Evolutionary conservation across 1,140 invertebrate species (phyloP).

Genomic region (Plutomurus gul): DNA sequence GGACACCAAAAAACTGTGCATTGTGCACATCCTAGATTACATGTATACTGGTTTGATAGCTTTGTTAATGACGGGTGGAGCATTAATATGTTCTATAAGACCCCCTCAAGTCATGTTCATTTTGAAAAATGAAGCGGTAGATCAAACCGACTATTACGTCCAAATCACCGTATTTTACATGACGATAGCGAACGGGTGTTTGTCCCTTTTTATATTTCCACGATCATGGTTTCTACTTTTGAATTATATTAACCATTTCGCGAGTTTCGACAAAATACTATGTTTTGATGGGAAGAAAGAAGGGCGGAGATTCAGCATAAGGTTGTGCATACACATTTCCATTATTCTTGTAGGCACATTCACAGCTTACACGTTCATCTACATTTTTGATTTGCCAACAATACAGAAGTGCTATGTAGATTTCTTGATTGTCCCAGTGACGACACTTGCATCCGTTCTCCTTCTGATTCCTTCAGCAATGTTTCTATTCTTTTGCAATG

Average conservation of each 20-base stretch:
- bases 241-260: constrained; percentile 39
- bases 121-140: background rate
- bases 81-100: constrained; percentile 16
- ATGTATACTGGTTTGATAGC: constrained; percentile 26
- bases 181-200: constrained; percentile 5
- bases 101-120: background rate
- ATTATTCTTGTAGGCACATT: background rate
- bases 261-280: constrained; percentile 43
- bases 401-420: background rate
- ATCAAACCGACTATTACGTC: constrained; percentile 32
- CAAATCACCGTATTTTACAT: background rate
- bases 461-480: constrained; percentile 32
- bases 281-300: constrained; percentile 24
- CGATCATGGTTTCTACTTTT: background rate
- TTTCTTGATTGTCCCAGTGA: constrained; percentile 26
- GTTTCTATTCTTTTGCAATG: constrained; percentile 41
- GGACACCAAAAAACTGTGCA: background rate
- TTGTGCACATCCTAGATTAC: constrained; percentile 42
- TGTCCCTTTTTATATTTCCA: constrained; percentile 45
- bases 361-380: background rate
- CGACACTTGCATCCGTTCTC: background rate
- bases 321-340: background rate
- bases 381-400: background rate
- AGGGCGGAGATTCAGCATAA: constrained; percentile 8
- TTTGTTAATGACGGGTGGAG: constrained; percentile 26